Percentiles rank a stretch among this genome's conserved stretches.
Evolutionary conservation across 2,797 vertebrate species (phyloP).

Genomic region (Parauchenoglanis punctatus): DNA sequence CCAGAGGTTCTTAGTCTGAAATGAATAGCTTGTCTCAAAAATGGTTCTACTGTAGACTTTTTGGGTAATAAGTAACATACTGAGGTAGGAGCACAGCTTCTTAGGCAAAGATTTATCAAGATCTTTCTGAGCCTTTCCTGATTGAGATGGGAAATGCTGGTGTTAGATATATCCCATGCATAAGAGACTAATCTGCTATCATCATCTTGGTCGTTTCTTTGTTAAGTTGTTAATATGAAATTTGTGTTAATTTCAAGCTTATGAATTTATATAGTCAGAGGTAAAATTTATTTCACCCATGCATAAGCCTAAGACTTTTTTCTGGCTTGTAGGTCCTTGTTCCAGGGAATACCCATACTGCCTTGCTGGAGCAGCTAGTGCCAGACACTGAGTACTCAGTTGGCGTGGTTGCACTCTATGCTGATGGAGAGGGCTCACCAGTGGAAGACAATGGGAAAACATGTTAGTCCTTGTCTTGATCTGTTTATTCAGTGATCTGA

Average conservation of each 20-base stretch:
- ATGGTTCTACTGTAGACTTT: neutral
- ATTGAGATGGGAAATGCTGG: neutral
- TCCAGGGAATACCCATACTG: conserved; percentile 80
- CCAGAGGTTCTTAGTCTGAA: neutral
- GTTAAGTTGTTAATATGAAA: neutral
- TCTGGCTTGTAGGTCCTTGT: conserved; percentile 80
- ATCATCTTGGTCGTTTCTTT: neutral
- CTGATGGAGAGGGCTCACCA: conserved; percentile 87
- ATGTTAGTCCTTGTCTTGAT: conserved; percentile 74
- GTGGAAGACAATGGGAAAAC: conserved; percentile 83
- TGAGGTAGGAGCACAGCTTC: neutral
- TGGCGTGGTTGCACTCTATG: conserved; percentile 87
- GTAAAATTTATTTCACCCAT: neutral
- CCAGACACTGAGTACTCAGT: conserved; percentile 90
- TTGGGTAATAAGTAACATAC: neutral
- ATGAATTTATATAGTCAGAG: neutral
- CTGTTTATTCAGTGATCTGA: neutral
- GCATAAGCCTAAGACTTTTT: neutral
- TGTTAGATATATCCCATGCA: neutral
- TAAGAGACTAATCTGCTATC: neutral
- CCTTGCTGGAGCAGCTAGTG: conserved; percentile 83
- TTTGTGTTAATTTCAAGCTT: neutral
- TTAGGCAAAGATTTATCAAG: neutral
- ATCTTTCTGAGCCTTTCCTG: neutral
- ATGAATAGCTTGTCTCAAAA: neutral